A percentile compares a stretch with the other conserved stretches of the same genome.
Conservation (phyloP, 2,797 vertebrate genomes). For the Corythornis leucogaster region DNA sequence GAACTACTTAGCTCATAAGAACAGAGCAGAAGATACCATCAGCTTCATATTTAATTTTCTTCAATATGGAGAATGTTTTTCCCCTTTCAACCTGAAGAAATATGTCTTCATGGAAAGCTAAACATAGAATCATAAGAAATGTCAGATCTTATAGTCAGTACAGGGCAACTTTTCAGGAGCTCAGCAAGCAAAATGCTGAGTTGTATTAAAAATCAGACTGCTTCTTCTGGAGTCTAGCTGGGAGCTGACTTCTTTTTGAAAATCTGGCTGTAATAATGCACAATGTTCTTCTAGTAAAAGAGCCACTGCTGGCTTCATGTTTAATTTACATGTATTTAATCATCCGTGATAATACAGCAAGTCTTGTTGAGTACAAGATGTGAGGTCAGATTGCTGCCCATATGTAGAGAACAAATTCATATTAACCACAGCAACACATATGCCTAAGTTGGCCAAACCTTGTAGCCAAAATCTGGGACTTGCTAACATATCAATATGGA, state of each 20-base stretch:
- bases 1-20: not conserved
- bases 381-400: constrained; percentile 59
- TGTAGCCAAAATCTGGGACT: constrained; percentile 50
- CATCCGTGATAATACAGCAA: constrained; percentile 61
- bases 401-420: constrained; percentile 68
- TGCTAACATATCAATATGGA: constrained; percentile 54
- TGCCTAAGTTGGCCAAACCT: constrained; percentile 48
- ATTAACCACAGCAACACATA: constrained; percentile 63
- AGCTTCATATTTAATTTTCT: not conserved
- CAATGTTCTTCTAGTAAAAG: constrained; percentile 54
- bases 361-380: constrained; percentile 59
- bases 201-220: constrained; percentile 11
- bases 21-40: not conserved
- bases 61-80: not conserved
- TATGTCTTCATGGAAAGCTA: not conserved
- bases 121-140: not conserved
- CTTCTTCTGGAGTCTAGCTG: constrained; percentile 19
- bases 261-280: constrained; percentile 51
- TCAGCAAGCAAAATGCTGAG: not conserved
- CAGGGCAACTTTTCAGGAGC: not conserved
- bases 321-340: constrained; percentile 73
- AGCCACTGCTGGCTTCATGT: constrained; percentile 48
- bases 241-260: constrained; percentile 29
- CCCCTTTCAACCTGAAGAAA: not conserved
- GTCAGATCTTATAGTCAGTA: not conserved